Conservation (phyloP, 2,113 vertebrate genomes). For the Calidris pugnax region DNA sequence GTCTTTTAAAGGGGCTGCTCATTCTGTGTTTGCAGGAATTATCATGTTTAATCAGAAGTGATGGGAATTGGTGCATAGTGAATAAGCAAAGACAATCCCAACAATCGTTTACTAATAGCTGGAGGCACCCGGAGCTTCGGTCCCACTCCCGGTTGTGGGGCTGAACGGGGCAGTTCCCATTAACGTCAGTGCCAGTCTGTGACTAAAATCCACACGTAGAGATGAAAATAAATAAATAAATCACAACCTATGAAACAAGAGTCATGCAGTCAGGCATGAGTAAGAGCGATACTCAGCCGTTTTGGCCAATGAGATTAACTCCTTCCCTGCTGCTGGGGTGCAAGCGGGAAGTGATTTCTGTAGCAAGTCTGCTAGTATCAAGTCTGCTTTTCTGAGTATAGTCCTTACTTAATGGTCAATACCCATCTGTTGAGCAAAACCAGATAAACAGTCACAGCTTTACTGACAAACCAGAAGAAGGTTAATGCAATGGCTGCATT, state of each 20-base stretch:
- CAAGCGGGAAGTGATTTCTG: neutral
- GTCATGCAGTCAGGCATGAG: neutral
- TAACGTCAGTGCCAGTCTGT: neutral
- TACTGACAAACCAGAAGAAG: neutral
- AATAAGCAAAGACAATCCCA: neutral
- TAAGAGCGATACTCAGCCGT: neutral
- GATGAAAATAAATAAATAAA: slow-evolving; percentile 7
- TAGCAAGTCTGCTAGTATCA: neutral
- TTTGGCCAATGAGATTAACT: neutral
- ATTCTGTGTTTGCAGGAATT: neutral
- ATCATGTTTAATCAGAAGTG: neutral
- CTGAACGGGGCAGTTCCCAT: neutral
- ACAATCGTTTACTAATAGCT: neutral
- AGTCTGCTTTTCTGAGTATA: neutral
- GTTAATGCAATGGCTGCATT: rapidly evolving
- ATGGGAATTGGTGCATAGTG: neutral
- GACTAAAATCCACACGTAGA: neutral
- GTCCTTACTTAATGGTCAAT: neutral
- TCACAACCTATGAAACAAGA: neutral
- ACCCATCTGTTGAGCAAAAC: neutral
- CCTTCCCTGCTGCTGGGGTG: neutral
- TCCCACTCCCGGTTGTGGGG: neutral
- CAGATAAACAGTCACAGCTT: neutral
- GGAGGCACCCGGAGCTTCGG: neutral
- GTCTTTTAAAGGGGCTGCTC: neutral